Evolutionary conservation across 2,113 vertebrate species (phyloP).

Genomic region (Macquaria australasica): DNA sequence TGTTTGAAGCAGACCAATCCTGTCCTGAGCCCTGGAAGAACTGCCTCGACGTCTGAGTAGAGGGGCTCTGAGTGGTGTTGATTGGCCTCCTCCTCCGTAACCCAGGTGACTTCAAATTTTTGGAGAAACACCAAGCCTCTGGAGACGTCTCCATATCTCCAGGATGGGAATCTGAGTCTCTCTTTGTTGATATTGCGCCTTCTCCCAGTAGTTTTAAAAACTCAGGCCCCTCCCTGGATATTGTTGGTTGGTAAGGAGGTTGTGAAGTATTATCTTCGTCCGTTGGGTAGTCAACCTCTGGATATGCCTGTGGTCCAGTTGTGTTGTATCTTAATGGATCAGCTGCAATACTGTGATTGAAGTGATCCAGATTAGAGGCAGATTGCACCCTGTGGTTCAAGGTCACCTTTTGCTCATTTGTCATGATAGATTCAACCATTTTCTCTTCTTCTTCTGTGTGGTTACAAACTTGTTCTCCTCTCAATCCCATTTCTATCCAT

Average conservation of each 20-base stretch:
- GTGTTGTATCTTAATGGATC: slow-evolving; percentile 27
- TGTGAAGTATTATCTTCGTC: slow-evolving; percentile 34
- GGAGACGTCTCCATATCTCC: slow-evolving; percentile 38
- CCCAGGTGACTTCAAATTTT: slow-evolving; percentile 69
- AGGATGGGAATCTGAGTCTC: slow-evolving; percentile 39
- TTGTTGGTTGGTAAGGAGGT: background rate
- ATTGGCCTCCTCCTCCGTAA: slow-evolving; percentile 65
- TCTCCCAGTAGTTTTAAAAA: background rate
- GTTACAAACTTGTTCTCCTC: slow-evolving; percentile 4
- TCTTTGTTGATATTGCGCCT: slow-evolving; percentile 13
- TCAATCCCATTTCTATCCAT: slow-evolving; percentile 64
- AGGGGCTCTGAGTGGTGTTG: slow-evolving; percentile 34
- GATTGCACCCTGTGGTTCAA: slow-evolving; percentile 41
- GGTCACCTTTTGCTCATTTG: slow-evolving; percentile 39
- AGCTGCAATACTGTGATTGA: background rate
- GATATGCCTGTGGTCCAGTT: slow-evolving; percentile 40
- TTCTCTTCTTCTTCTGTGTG: slow-evolving; percentile 38
- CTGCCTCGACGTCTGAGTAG: slow-evolving; percentile 1
- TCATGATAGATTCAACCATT: slow-evolving; percentile 21
- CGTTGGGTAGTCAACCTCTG: slow-evolving; percentile 72
- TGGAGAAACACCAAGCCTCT: slow-evolving; percentile 51
- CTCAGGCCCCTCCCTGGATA: slow-evolving; percentile 1
- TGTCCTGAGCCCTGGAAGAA: background rate
- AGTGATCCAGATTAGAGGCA: slow-evolving; percentile 9
- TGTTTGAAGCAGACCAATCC: slow-evolving; percentile 3